Percentiles rank a stretch among this genome's conserved stretches.
phyloP scores from a whole-genome alignment of 53 echinoderm and acorn worm species.

The Holothuria leucospilota region DNA sequence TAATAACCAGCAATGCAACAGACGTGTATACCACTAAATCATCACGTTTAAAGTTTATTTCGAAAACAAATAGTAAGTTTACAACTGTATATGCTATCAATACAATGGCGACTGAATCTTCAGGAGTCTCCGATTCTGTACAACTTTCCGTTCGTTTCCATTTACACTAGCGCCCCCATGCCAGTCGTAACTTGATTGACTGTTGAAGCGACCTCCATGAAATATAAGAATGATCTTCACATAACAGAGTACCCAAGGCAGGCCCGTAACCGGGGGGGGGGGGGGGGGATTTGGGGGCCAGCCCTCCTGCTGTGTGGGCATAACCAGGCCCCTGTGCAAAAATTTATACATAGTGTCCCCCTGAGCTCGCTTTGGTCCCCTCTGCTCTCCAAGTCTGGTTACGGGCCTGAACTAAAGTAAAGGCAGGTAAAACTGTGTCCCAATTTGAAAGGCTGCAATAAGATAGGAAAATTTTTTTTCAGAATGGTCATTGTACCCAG shows the following conservation, averaged over 20 bases:
- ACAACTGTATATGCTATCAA: slow-evolving; percentile 1
- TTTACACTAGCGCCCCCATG: neutral
- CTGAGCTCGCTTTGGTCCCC: too few relatives aligned
- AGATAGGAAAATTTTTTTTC: too few relatives aligned
- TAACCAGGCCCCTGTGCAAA: too few relatives aligned
- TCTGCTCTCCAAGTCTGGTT: too few relatives aligned
- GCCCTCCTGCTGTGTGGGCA: too few relatives aligned
- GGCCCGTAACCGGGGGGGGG: too few relatives aligned
- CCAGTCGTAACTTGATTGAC: neutral
- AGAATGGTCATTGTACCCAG: too few relatives aligned
- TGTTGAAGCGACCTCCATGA: neutral
- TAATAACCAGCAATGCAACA: neutral
- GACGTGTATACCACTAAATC: neutral
- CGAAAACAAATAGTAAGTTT: neutral
- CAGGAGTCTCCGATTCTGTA: slow-evolving; percentile 4
- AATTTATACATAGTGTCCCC: too few relatives aligned
- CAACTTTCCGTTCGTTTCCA: neutral
- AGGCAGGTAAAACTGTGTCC: slow-evolving; percentile 11
- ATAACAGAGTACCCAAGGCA: slow-evolving; percentile 17
- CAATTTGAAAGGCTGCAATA: too few relatives aligned
- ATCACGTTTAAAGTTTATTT: neutral
- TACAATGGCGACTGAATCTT: neutral
- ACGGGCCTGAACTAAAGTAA: too few relatives aligned
- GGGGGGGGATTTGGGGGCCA: too few relatives aligned
- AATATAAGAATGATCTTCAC: slow-evolving; percentile 18